Base-by-base conservation (phyloP, 2,113 vertebrate species). In the Dascyllus trimaculatus region DNA sequence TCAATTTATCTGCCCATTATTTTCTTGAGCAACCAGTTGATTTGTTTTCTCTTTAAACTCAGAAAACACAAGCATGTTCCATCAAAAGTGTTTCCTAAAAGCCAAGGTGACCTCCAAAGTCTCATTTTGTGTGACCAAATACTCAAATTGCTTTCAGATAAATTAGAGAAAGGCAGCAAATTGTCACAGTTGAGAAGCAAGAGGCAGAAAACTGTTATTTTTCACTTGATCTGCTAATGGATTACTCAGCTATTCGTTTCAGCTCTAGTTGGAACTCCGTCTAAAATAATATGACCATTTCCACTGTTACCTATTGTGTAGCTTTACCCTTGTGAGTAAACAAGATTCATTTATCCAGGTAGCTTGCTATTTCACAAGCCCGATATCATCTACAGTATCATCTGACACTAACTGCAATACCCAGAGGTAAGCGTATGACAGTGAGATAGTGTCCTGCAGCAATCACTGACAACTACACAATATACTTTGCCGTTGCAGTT, bases 371-470 rank as follows among this genome's bases (percentile, higher is more conserved):
- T 73, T 69, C 49, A 71, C 26, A 43, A 59, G 17, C 26, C 35
- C 32, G 1, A 77, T 75, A 75, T 38, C 18, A 76, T 60, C 40
- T 51, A 52, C 45, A 54, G 53, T 15, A 60, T 79, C 18, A 48
- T 75, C 35, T 80, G 67, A 83, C 29, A 75, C 38, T 57, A 72
- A 61, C 45, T 26, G 1, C n/a, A 78, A 18, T 8, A n/a, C 45
- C 29, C 26, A 19, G 35, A 68, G 54, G 74, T 0, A 48, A 57
- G 69, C 66, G 56, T 63, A n/a, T 10, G 17, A 71, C n/a, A 74
- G 9, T 22, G 35, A 62, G 63, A 62, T 19, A 75, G 22, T 18
- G 49, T 57, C 18, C 60, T 51, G 49, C 59, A 48, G 10, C 10
- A 45, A 54, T 77, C 45, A 56, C 35, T 72, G 32, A 86, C 25